Evolutionary conservation across 2,113 vertebrate species (phyloP).

Genomic region (Stigmatopora nigra): DNA sequence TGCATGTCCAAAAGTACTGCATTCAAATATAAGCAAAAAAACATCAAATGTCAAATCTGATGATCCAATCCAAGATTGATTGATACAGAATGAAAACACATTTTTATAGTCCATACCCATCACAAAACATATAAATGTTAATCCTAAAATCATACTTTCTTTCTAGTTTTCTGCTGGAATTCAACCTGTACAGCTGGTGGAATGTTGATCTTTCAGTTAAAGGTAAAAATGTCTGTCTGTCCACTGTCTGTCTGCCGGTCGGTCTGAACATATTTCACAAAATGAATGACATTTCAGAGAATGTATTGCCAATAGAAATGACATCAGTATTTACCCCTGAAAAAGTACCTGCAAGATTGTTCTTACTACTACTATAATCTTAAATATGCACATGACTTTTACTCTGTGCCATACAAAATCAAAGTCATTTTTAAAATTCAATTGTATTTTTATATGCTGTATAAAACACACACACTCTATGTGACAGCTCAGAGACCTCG

Average conservation of each 20-base stretch:
- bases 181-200: constrained; percentile 98
- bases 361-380: too few species aligned
- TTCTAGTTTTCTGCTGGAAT: constrained; percentile 90
- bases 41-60: not conserved
- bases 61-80: not conserved
- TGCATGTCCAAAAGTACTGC: not conserved
- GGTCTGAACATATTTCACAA: too few species aligned
- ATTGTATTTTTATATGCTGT: constrained; percentile 27
- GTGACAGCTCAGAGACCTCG: constrained; percentile 78
- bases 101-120: not conserved
- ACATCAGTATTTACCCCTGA: too few species aligned
- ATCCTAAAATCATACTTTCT: not conserved
- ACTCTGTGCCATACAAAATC: not conserved
- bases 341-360: too few species aligned
- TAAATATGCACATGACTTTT: too few species aligned
- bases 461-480: not conserved
- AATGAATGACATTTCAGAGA: too few species aligned
- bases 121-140: not conserved
- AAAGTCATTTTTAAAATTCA: not conserved
- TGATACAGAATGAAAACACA: too few species aligned
- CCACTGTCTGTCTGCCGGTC: too few species aligned
- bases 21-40: too few species aligned
- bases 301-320: too few species aligned
- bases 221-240: constrained; percentile 64
- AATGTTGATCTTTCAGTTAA: constrained; percentile 82